Percentiles rank a stretch among this genome's conserved stretches.
These are phyloP conservation scores for Rachycentron canadum DNA, from an alignment of 2,797 vertebrate species.

Conservation along the genomic window DNA sequence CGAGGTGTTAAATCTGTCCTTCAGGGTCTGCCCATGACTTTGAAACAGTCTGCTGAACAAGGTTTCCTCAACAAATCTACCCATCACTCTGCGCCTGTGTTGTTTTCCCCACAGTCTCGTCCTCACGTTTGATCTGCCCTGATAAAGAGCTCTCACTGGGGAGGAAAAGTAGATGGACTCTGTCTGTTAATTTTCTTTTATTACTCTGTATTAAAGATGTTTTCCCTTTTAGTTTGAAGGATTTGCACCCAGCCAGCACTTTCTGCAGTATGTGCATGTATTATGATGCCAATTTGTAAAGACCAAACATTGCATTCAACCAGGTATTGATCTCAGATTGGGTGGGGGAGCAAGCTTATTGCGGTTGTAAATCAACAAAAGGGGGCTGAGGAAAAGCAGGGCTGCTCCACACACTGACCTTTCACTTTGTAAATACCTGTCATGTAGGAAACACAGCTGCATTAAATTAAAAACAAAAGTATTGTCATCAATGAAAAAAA, in stretches of 20 bases:
- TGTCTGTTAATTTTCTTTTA: slow-evolving; percentile 18
- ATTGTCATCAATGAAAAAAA: neutral
- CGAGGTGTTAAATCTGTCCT: slow-evolving; percentile 83
- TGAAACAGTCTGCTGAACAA: slow-evolving; percentile 80
- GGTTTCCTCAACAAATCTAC: slow-evolving; percentile 68
- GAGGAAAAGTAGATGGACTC: neutral
- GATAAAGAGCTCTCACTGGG: slow-evolving; percentile 28
- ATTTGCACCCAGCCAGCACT: slow-evolving; percentile 14
- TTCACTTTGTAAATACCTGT: slow-evolving; percentile 46
- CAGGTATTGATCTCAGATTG: slow-evolving; percentile 46
- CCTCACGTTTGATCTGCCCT: slow-evolving; percentile 28
- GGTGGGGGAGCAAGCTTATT: slow-evolving; percentile 40
- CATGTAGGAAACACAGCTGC: slow-evolving; percentile 6
- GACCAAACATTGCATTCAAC: slow-evolving; percentile 52
- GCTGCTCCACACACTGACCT: slow-evolving; percentile 41
- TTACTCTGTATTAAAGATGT: slow-evolving; percentile 8
- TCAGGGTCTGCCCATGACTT: slow-evolving; percentile 84
- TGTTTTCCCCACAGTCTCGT: slow-evolving; percentile 13
- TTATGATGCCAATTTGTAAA: slow-evolving; percentile 57
- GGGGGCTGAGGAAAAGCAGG: slow-evolving; percentile 17
- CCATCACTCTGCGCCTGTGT: slow-evolving; percentile 27
- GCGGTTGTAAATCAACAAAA: slow-evolving; percentile 58
- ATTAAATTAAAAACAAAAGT: slow-evolving; percentile 21
- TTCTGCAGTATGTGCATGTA: slow-evolving; percentile 33
- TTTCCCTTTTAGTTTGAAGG: slow-evolving; percentile 9